A percentile compares a stretch with the other conserved stretches of the same genome.
phyloP scores from a whole-genome alignment of 1,140 invertebrate species.

The Argopecten irradians region DNA sequence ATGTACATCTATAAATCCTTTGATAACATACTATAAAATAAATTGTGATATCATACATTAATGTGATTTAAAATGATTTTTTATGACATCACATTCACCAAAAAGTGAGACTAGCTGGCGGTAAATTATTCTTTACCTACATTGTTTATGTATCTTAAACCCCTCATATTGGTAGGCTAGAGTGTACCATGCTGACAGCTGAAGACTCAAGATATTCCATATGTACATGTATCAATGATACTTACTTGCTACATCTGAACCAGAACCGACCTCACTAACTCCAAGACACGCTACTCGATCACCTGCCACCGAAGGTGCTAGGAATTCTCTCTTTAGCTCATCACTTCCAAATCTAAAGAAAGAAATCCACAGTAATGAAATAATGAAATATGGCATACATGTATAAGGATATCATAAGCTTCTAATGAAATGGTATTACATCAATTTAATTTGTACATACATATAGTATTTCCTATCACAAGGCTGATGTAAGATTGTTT shows the following conservation, averaged over 20 bases:
- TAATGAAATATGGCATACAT: not conserved
- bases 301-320: slow-evolving; percentile 80
- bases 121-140: not conserved
- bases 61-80: no score
- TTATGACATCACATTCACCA: no score
- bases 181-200: slow-evolving; percentile 4
- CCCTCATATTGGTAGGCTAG: not conserved
- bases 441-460: no score
- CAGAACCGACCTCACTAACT: slow-evolving; percentile 80
- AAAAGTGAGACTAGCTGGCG: no score
- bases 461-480: no score
- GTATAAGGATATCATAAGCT: no score
- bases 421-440: no score
- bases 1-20: no score
- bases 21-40: no score
- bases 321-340: slow-evolving; percentile 80
- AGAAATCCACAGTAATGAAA: slow-evolving; percentile 26
- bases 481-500: no score
- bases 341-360: slow-evolving; percentile 80
- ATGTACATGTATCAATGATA: no score
- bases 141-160: not conserved
- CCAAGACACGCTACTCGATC: slow-evolving; percentile 81
- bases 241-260: slow-evolving; percentile 81
- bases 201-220: not conserved
- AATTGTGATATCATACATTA: no score